A percentile compares a stretch with the other conserved stretches of the same genome.
phyloP scores from a whole-genome alignment of 2,113 vertebrate species.

The Etheostoma cragini region DNA sequence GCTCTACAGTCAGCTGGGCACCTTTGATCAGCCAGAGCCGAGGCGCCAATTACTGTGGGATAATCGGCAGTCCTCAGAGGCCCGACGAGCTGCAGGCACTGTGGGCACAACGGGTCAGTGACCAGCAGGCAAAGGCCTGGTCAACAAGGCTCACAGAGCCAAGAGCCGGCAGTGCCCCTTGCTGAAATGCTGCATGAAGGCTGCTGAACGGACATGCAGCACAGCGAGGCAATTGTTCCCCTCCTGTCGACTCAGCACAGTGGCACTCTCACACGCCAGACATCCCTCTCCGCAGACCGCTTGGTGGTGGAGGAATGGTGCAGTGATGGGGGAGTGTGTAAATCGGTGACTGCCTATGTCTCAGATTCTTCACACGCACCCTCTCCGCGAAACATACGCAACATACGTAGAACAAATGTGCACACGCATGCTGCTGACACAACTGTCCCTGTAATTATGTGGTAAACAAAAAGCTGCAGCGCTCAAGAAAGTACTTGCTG shows the following conservation, averaged over 20 bases:
- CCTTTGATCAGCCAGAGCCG: constrained; percentile 68
- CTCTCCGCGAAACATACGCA: neutral
- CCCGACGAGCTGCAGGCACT: constrained; percentile 61
- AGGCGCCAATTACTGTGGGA: constrained; percentile 74
- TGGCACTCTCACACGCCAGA: constrained; percentile 56
- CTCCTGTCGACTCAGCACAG: constrained; percentile 68
- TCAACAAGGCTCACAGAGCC: constrained; percentile 55
- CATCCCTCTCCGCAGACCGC: constrained; percentile 47
- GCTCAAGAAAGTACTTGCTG: constrained; percentile 43
- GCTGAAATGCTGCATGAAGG: constrained; percentile 65
- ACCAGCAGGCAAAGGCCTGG: constrained; percentile 65
- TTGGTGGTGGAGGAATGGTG: constrained; percentile 40
- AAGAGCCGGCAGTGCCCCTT: constrained; percentile 61
- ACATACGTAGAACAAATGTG: constrained; percentile 23
- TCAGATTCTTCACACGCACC: neutral
- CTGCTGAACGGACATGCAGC: constrained; percentile 61
- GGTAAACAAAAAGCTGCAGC: constrained; percentile 67
- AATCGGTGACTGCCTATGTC: constrained; percentile 41
- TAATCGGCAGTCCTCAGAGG: constrained; percentile 59
- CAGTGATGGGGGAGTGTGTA: constrained; percentile 34
- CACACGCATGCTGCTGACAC: constrained; percentile 45
- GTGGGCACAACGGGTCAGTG: constrained; percentile 70
- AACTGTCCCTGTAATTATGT: constrained; percentile 49
- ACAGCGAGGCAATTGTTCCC: constrained; percentile 77
- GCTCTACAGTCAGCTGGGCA: constrained; percentile 66